Evolutionary conservation across 1,140 invertebrate species (phyloP).

Genomic region (Megalopta genalis): DNA sequence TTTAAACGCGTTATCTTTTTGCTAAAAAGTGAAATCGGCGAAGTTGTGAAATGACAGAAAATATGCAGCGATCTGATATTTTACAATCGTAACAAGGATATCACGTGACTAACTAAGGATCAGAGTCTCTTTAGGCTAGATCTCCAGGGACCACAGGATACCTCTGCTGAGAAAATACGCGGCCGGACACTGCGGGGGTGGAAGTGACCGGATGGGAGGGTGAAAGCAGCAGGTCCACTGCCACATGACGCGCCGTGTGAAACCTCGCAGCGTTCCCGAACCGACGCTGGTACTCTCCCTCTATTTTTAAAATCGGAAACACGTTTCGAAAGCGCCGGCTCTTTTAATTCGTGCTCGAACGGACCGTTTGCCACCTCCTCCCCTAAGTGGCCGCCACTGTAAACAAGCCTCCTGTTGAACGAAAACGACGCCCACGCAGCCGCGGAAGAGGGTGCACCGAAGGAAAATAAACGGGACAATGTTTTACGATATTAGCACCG

Average conservation of each 20-base stretch:
- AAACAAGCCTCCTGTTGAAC: slow-evolving; percentile 19
- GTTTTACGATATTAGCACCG: background rate
- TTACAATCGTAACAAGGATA: no score
- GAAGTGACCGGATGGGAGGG: slow-evolving; percentile 67
- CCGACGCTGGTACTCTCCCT: background rate
- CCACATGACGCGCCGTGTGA: slow-evolving; percentile 67
- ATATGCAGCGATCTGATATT: no score
- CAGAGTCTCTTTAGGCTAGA: background rate
- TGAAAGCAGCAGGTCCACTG: slow-evolving; percentile 62
- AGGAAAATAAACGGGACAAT: slow-evolving; percentile 30
- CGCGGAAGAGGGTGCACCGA: background rate
- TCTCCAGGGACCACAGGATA: slow-evolving; percentile 47
- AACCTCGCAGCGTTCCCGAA: slow-evolving; percentile 48
- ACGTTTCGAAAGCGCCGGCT: background rate
- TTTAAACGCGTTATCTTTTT: no score
- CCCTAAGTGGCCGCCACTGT: background rate
- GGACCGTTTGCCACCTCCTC: slow-evolving; percentile 9
- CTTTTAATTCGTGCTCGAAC: slow-evolving; percentile 18
- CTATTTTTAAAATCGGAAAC: slow-evolving; percentile 46
- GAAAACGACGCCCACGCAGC: background rate
- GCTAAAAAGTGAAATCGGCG: no score
- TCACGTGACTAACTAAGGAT: no score
- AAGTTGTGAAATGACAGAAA: no score
- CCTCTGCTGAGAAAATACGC: slow-evolving; percentile 63
- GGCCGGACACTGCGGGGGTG: slow-evolving; percentile 52